These are phyloP conservation scores for Galeopsomyia nigrocyanea DNA, from an alignment of 2,888 invertebrate genomes.

Conservation along the genomic window DNA sequence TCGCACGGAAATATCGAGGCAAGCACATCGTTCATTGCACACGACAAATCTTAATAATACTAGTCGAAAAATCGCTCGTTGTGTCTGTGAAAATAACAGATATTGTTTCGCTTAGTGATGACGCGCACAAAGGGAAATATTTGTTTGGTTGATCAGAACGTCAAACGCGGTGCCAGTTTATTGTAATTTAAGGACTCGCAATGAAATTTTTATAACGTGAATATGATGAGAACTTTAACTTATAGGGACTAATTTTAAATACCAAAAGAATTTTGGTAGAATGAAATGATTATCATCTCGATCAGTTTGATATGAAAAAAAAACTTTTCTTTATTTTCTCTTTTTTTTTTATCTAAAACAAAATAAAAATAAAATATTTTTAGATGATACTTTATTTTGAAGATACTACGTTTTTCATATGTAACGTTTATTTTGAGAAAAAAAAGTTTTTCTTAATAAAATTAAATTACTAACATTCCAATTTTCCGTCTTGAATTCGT, in stretches of 20 bases:
- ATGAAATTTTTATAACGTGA: constrained; percentile 42
- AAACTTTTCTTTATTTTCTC: constrained; percentile 5
- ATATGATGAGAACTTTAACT: constrained; percentile 34
- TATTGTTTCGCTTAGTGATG: constrained; percentile 30
- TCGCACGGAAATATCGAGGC: constrained; percentile 3
- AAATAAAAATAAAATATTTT: constrained; percentile 30
- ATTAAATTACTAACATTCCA: constrained; percentile 39
- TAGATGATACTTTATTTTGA: constrained; percentile 42
- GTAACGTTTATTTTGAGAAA: background rate
- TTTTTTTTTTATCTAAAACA: constrained; percentile 2
- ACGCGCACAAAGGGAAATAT: constrained; percentile 43
- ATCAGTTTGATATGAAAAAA: constrained; percentile 32
- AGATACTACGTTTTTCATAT: constrained; percentile 21
- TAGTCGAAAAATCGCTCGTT: constrained; percentile 45
- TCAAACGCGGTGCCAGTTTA: constrained; percentile 44
- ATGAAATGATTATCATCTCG: constrained; percentile 7
- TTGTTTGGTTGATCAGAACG: constrained; percentile 28
- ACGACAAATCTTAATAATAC: constrained; percentile 43
- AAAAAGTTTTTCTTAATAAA: constrained; percentile 13
- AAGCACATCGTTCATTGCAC: constrained; percentile 28
- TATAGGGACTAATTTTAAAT: constrained; percentile 32
- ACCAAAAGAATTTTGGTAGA: constrained; percentile 44
- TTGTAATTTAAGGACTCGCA: constrained; percentile 39
- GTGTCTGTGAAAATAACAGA: constrained; percentile 35
- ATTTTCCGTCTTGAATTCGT: constrained; percentile 2